Conservation (phyloP, 1,140 invertebrate genomes). For the Meteorus sp. region DNA sequence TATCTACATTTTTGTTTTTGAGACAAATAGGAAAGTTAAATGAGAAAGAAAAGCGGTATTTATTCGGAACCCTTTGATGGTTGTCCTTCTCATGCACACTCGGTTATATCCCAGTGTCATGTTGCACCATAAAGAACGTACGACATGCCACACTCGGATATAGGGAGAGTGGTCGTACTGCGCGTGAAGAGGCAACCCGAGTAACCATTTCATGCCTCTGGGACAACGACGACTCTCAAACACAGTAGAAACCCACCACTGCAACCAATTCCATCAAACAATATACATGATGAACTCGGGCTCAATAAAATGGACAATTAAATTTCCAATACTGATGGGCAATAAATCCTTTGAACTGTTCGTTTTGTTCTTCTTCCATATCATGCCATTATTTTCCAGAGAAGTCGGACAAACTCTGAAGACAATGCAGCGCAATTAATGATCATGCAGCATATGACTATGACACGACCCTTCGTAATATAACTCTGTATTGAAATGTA, state of each 20-base stretch:
- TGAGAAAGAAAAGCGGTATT: slow-evolving; percentile 36
- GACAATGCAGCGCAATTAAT: too few relatives aligned
- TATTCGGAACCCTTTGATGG: slow-evolving; percentile 52
- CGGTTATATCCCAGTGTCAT: slow-evolving; percentile 34
- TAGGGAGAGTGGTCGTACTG: background rate
- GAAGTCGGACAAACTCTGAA: too few relatives aligned
- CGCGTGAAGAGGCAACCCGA: slow-evolving; percentile 7
- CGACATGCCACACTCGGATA: slow-evolving; percentile 15
- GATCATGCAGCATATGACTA: too few relatives aligned
- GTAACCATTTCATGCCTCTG: slow-evolving; percentile 44
- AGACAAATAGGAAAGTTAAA: background rate
- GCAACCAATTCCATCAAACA: background rate
- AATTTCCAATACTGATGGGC: too few relatives aligned
- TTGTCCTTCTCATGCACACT: slow-evolving; percentile 32
- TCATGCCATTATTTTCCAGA: too few relatives aligned
- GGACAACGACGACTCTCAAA: background rate
- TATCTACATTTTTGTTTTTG: background rate
- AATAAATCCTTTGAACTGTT: too few relatives aligned
- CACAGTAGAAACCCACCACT: background rate
- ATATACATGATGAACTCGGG: too few relatives aligned
- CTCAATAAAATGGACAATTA: background rate
- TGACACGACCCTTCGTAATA: too few relatives aligned
- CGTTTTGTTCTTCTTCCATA: too few relatives aligned
- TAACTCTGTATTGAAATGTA: too few relatives aligned
- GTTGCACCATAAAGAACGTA: slow-evolving; percentile 43